These are phyloP conservation scores for Drosophila meridionalis DNA, from an alignment of 2,888 invertebrate genomes.

Conservation along the genomic window DNA sequence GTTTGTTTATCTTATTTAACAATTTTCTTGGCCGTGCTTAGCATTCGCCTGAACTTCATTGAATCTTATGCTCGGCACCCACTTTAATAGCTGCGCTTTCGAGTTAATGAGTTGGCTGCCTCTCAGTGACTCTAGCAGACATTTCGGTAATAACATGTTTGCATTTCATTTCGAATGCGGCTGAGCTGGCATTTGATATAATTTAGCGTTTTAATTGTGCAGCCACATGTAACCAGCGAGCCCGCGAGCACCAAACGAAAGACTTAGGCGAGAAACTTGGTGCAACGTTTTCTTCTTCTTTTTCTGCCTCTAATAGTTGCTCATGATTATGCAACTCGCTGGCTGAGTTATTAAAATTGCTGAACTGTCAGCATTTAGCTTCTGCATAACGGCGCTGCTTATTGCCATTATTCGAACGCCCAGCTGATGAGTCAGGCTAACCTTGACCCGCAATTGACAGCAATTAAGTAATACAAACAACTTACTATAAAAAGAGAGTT, in stretches of 20 bases:
- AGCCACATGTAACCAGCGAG: slow-evolving; percentile 58
- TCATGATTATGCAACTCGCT: slow-evolving; percentile 30
- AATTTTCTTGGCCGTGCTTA: slow-evolving; percentile 37
- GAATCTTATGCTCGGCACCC: slow-evolving; percentile 60
- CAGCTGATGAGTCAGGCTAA: slow-evolving; percentile 23
- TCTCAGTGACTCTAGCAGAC: slow-evolving; percentile 40
- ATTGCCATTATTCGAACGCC: background rate
- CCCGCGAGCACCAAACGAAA: slow-evolving; percentile 34
- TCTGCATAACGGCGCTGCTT: background rate
- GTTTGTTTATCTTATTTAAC: slow-evolving; percentile 34
- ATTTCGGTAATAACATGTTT: slow-evolving; percentile 73
- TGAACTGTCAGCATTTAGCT: slow-evolving; percentile 13
- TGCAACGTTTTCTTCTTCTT: slow-evolving; percentile 1
- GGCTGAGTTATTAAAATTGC: slow-evolving; percentile 29
- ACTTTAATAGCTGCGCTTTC: slow-evolving; percentile 60
- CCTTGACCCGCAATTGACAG: slow-evolving; percentile 71
- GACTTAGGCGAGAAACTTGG: slow-evolving; percentile 55
- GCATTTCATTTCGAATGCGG: slow-evolving; percentile 63
- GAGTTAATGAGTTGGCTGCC: slow-evolving; percentile 53
- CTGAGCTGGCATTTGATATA: slow-evolving; percentile 44
- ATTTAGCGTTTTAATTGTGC: slow-evolving; percentile 60
- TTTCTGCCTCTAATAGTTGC: slow-evolving; percentile 5
- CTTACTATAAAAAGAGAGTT: slow-evolving; percentile 20
- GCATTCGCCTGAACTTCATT: slow-evolving; percentile 56
- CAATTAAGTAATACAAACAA: slow-evolving; percentile 39